phyloP scores from a whole-genome alignment of 1,140 invertebrate species.

The Hylaeus anthracinus region DNA sequence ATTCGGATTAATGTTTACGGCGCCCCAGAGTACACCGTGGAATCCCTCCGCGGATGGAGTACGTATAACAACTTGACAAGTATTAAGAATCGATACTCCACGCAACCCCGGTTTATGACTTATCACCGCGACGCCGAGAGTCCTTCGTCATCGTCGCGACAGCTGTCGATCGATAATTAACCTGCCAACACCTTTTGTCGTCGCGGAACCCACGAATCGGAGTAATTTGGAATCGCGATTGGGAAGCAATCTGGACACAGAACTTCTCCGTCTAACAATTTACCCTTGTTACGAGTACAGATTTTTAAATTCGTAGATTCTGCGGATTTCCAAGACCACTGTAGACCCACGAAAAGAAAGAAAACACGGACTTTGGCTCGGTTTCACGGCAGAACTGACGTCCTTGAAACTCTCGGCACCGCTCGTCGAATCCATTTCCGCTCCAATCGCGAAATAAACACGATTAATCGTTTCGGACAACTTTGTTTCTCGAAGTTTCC shows the following conservation, averaged over 20 bases:
- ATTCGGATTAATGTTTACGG: constrained; percentile 64
- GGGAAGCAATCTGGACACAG: too few species aligned
- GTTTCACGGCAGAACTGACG: constrained; percentile 4
- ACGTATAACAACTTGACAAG: constrained; percentile 43
- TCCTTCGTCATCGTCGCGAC: neutral
- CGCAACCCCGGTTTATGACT: constrained; percentile 6
- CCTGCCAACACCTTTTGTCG: neutral
- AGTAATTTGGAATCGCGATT: too few species aligned
- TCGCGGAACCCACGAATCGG: too few species aligned
- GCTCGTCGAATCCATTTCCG: constrained; percentile 45
- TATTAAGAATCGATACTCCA: constrained; percentile 33
- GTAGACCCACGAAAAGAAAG: too few species aligned
- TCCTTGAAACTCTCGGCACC: constrained; percentile 6
- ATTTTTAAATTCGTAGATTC: too few species aligned
- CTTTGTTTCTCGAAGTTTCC: constrained; percentile 32
- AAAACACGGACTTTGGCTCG: neutral
- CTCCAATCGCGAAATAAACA: constrained; percentile 62
- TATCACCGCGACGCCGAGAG: neutral
- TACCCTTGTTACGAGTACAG: too few species aligned
- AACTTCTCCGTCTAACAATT: too few species aligned
- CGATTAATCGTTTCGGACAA: constrained; percentile 61
- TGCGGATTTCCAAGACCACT: too few species aligned
- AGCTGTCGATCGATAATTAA: constrained; percentile 21
- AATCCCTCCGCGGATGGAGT: constrained; percentile 26
- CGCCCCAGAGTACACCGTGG: constrained; percentile 50